A percentile compares a stretch with the other conserved stretches of the same genome.
Conservation (phyloP, 2,888 invertebrate species). For the Argynnis bischoffii region DNA sequence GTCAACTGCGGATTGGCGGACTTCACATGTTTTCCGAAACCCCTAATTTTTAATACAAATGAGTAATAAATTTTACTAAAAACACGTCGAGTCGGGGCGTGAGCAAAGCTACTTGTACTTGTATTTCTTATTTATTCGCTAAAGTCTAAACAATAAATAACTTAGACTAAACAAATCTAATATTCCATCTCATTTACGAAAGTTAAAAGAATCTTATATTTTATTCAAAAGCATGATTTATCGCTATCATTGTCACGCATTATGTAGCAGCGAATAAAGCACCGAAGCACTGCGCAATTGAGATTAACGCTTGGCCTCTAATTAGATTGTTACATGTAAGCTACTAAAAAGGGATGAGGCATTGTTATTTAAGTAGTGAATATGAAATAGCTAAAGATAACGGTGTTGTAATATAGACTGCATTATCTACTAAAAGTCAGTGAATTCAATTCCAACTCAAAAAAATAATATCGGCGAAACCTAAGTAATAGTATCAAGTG, state of each 20-base stretch:
- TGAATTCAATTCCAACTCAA: too few relatives aligned
- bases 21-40: too few relatives aligned
- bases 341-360: slow-evolving; percentile 26
- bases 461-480: too few relatives aligned
- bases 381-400: too few relatives aligned
- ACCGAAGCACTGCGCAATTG: slow-evolving; percentile 49
- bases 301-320: slow-evolving; percentile 63
- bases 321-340: slow-evolving; percentile 57
- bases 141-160: not conserved
- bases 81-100: too few relatives aligned
- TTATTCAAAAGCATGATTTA: slow-evolving; percentile 31
- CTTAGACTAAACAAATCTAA: not conserved
- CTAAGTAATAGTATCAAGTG: too few relatives aligned
- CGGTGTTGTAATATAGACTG: too few relatives aligned
- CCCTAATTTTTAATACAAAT: too few relatives aligned
- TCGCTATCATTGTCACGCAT: slow-evolving; percentile 50
- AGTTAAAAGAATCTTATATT: slow-evolving; percentile 33
- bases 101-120: not conserved
- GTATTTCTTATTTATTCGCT: too few relatives aligned
- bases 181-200: slow-evolving; percentile 3
- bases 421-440: too few relatives aligned
- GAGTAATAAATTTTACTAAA: too few relatives aligned
- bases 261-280: slow-evolving; percentile 47
- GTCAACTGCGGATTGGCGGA: too few relatives aligned
- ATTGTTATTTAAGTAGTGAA: not conserved